Evolutionary conservation across 2,113 vertebrate genomes (phyloP).

Genomic region (Trogon melanurus): DNA sequence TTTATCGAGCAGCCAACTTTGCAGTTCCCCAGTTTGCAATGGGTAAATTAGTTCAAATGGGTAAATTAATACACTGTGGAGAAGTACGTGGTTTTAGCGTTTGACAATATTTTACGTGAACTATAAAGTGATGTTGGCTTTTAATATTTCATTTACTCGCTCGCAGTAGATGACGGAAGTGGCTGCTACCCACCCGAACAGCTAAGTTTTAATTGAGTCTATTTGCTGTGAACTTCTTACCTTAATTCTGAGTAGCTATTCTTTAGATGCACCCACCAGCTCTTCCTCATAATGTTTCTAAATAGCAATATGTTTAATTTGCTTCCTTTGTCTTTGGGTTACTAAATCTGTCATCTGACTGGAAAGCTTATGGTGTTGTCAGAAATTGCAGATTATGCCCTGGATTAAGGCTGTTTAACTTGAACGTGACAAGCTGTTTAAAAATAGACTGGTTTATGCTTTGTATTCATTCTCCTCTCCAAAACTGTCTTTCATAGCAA

Average conservation of each 20-base stretch:
- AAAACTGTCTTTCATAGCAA: neutral
- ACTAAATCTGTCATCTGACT: neutral
- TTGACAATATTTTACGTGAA: neutral
- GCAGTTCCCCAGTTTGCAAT: neutral
- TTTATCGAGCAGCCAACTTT: neutral
- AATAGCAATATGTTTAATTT: neutral
- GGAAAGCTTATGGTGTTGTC: neutral
- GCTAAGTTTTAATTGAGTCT: neutral
- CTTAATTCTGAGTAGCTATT: conserved; percentile 4
- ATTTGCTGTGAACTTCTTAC: conserved; percentile 8
- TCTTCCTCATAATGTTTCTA: neutral
- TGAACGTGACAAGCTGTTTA: conserved; percentile 11
- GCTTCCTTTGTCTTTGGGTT: neutral
- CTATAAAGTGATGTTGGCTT: neutral
- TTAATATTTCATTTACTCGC: neutral
- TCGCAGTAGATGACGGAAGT: neutral
- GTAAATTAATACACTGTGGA: neutral
- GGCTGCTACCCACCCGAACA: neutral
- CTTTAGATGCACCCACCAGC: neutral
- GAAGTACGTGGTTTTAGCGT: neutral
- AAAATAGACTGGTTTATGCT: neutral
- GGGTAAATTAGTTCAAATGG: neutral
- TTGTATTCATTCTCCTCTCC: neutral
- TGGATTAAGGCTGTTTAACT: neutral
- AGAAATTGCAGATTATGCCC: neutral